A percentile compares a stretch with the other conserved stretches of the same genome.
Evolutionary conservation across 2,888 invertebrate genomes (phyloP).

Genomic region (Alloplasta piceator): DNA sequence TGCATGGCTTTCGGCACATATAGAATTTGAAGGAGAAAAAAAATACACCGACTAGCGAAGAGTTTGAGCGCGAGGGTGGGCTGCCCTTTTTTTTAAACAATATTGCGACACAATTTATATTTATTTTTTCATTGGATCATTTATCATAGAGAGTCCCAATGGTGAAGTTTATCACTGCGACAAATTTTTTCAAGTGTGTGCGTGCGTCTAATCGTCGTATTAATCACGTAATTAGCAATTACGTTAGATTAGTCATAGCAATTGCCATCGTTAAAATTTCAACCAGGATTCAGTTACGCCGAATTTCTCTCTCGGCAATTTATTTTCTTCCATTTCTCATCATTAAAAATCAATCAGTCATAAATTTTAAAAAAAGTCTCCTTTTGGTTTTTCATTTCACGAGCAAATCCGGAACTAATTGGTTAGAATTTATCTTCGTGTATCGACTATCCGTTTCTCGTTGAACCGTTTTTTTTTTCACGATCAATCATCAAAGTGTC

Average conservation of each 20-base stretch:
- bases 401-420: too few species aligned
- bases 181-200: constrained; percentile 17
- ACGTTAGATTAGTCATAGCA: constrained; percentile 31
- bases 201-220: constrained; percentile 21
- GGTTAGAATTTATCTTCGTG: too few species aligned
- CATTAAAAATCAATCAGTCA: too few species aligned
- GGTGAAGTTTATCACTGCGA: constrained; percentile 28
- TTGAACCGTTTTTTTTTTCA: too few species aligned
- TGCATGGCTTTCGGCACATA: constrained; percentile 80
- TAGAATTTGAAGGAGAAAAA: constrained; percentile 49
- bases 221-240: constrained; percentile 12
- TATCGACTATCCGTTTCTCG: too few species aligned
- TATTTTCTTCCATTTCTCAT: too few species aligned
- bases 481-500: too few species aligned
- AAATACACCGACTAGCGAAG: constrained; percentile 74
- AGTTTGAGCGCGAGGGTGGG: constrained; percentile 82
- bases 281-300: not conserved
- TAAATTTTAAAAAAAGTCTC: too few species aligned
- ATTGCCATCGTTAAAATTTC: not conserved
- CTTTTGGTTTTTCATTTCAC: too few species aligned
- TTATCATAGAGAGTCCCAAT: constrained; percentile 25
- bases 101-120: constrained; percentile 52
- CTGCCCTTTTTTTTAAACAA: constrained; percentile 74
- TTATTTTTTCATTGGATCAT: constrained; percentile 41
- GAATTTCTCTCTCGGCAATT: not conserved